A percentile compares a stretch with the other conserved stretches of the same genome.
phyloP scores from a whole-genome alignment of 2,113 vertebrate species.

The Coptodon rendalli region DNA sequence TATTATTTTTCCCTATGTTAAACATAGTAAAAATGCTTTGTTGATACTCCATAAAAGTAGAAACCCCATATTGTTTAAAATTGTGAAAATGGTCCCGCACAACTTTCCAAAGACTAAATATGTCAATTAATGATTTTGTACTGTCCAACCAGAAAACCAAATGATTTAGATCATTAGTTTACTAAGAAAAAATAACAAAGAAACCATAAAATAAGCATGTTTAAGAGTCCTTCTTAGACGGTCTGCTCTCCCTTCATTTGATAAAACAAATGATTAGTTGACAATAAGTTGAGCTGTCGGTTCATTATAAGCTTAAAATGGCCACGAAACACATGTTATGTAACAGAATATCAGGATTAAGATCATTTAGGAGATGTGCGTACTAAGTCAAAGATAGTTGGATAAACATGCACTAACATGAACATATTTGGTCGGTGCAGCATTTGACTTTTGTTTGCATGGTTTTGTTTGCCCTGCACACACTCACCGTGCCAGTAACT shows the following conservation, averaged over 20 bases:
- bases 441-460: slow-evolving; percentile 32
- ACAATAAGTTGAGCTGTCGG: neutral
- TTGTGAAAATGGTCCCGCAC: neutral
- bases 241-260: neutral
- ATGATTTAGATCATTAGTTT: neutral
- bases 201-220: neutral
- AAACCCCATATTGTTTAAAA: neutral
- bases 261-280: neutral
- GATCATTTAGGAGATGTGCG: neutral
- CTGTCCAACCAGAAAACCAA: neutral
- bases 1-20: neutral
- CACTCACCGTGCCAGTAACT: neutral
- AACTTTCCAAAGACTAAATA: neutral
- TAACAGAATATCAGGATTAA: neutral
- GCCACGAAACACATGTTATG: neutral
- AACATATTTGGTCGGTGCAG: neutral
- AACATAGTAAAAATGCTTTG: neutral
- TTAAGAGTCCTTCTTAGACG: neutral
- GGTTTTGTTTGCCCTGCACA: slow-evolving; percentile 20
- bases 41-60: neutral
- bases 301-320: neutral
- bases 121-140: neutral
- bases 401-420: neutral
- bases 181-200: neutral
- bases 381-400: neutral